These are phyloP conservation scores for Cotesia congregata DNA, from an alignment of 2,888 invertebrate genomes.

Conservation along the genomic window DNA sequence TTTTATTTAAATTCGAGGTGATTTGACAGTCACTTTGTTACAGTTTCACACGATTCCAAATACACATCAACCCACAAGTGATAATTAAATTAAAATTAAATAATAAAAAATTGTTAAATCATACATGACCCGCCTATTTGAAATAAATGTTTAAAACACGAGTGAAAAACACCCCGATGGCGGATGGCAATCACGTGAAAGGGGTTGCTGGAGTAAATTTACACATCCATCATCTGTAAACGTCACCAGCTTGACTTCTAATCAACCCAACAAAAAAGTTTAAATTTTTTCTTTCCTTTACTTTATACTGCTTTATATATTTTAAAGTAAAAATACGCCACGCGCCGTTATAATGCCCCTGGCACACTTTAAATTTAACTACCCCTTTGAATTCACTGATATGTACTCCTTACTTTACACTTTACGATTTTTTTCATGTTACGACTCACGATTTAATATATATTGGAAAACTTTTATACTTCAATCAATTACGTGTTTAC, in stretches of 20 bases:
- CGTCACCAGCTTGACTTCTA: constrained; percentile 27
- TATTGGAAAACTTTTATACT: neutral
- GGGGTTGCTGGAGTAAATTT: constrained; percentile 60
- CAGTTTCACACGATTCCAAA: neutral
- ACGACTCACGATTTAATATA: neutral
- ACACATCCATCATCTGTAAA: constrained; percentile 64
- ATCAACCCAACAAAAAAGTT: neutral
- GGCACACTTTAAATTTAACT: constrained; percentile 66
- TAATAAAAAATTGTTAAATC: constrained; percentile 36
- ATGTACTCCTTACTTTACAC: constrained; percentile 53
- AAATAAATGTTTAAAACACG: constrained; percentile 48
- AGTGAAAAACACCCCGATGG: constrained; percentile 37
- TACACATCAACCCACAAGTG: constrained; percentile 40
- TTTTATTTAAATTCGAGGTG: constrained; percentile 28
- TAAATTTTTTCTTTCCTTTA: constrained; percentile 31
- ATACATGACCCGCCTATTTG: constrained; percentile 56
- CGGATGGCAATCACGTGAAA: constrained; percentile 42
- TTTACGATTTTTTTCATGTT: constrained; percentile 50
- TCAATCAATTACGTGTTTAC: neutral
- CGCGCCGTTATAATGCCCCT: constrained; percentile 44
- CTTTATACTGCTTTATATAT: constrained; percentile 14
- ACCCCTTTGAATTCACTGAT: constrained; percentile 57
- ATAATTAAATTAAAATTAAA: constrained; percentile 38
- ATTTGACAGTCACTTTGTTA: neutral
- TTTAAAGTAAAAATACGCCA: constrained; percentile 47